Percentiles rank a stretch among this genome's conserved stretches.
phyloP scores from a whole-genome alignment of 2,797 vertebrate genomes.

The Distichodus sexfasciatus region DNA sequence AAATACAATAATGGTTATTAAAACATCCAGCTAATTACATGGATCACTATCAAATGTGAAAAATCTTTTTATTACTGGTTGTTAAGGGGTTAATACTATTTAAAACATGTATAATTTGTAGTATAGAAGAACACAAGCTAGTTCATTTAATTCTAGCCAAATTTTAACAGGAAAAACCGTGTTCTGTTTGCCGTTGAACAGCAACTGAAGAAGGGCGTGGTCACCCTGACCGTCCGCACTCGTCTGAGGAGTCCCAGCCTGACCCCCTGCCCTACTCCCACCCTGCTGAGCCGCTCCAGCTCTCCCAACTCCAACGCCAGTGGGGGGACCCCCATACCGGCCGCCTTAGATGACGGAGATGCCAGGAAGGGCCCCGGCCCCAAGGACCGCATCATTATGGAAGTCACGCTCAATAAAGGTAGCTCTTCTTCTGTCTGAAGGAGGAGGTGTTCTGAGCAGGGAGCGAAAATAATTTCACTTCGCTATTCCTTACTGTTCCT shows the following conservation, averaged over 20 bases:
- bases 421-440: slow-evolving; percentile 21
- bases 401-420: slow-evolving; percentile 92
- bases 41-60: too few relatives aligned
- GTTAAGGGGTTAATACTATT: too few relatives aligned
- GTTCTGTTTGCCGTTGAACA: slow-evolving; percentile 62
- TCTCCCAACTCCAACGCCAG: slow-evolving; percentile 85
- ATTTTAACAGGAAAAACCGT: too few relatives aligned
- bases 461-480: too few relatives aligned
- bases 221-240: slow-evolving; percentile 90
- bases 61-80: too few relatives aligned
- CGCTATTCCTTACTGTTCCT: too few relatives aligned
- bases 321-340: slow-evolving; percentile 51
- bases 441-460: too few relatives aligned
- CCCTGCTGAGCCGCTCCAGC: slow-evolving; percentile 84
- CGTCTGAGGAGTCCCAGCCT: slow-evolving; percentile 92
- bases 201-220: slow-evolving; percentile 94
- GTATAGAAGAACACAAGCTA: neutral
- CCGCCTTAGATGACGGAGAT: slow-evolving; percentile 68
- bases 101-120: neutral
- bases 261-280: slow-evolving; percentile 87
- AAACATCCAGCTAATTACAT: too few relatives aligned
- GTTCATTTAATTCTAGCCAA: too few relatives aligned
- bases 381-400: slow-evolving; percentile 94
- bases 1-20: neutral
- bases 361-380: slow-evolving; percentile 81